Evolutionary conservation across 2,888 invertebrate species (phyloP), one percentile per base, ranked within the genome.

Genomic region (Drosophila phalerata): DNA sequence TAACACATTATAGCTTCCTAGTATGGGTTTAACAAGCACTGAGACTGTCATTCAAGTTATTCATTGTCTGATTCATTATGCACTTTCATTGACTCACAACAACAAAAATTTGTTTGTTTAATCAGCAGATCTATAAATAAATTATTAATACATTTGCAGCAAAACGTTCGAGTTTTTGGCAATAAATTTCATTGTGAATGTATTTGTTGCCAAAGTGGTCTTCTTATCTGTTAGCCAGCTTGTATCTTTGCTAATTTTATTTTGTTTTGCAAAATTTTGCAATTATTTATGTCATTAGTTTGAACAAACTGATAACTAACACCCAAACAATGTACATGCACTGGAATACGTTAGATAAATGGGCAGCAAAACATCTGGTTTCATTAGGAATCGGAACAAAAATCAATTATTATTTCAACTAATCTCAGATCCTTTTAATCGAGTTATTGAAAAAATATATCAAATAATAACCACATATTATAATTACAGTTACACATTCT

Each of bases 111-210:
- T 22, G 53, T 10, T 58, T 78, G 75, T 69, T 81, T 88, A 85
- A 83, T 83, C 83, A 85, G 88, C 80, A 51, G 34, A 63, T 72
- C 77, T 83, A 82, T 74, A 71, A 85, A 85, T 85, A 83, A 68
- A 77, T 52, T 72, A 77, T 83, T 77, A 56, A 73, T 73, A 65
- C 70, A 86, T 75, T 63, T 40, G 49, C 63, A 22, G 28, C 11
- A 53, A 25, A 17, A 9, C 34, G 42, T 13, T 30, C 38, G 48
- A 51, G 11, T 47, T 66, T 78, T 74, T 66, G 78, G 68, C 68
- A 60, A 76, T 22, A 28, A 47, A 52, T 75, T 30, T 15, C 10
- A 34, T 40, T 60, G 45, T 55, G 13, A 32, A 43, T 22, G 52
- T 62, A 52, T 42, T 55, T 62, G 22, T 57, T 57, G 73, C 40